phyloP scores from a whole-genome alignment of 2,888 invertebrate species.

The Acronicta aceris region DNA sequence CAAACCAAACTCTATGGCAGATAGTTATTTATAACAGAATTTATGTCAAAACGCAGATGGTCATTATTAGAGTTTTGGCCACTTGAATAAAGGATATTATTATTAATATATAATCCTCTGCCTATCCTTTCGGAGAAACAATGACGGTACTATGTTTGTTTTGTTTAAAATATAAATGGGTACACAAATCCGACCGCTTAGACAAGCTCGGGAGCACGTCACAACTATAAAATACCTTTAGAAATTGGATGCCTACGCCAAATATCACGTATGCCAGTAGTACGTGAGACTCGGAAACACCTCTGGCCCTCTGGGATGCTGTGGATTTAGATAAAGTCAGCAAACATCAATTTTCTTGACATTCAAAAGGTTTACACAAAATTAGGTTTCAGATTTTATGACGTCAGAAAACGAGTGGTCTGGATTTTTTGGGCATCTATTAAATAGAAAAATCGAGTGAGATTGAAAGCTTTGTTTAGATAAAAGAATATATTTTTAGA shows the following conservation, averaged over 20 bases:
- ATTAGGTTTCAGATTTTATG: slow-evolving; percentile 37
- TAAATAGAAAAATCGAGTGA: background rate
- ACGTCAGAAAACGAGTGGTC: background rate
- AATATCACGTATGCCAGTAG: slow-evolving; percentile 58
- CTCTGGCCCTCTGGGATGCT: slow-evolving; percentile 50
- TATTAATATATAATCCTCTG: too few species aligned
- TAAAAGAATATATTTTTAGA: background rate
- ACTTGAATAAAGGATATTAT: too few species aligned
- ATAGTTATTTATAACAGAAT: too few species aligned
- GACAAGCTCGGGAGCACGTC: slow-evolving; percentile 47
- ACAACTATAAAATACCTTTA: slow-evolving; percentile 60
- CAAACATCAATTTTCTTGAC: slow-evolving; percentile 56
- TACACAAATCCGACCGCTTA: slow-evolving; percentile 24
- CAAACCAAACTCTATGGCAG: too few species aligned
- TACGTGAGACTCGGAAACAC: slow-evolving; percentile 56
- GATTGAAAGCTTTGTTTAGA: slow-evolving; percentile 8
- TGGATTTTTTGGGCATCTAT: slow-evolving; percentile 4
- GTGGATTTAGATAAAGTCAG: slow-evolving; percentile 58
- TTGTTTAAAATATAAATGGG: slow-evolving; percentile 12
- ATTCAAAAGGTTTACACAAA: slow-evolving; percentile 50
- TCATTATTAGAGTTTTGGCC: too few species aligned
- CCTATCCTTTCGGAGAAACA: too few species aligned
- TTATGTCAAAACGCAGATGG: too few species aligned
- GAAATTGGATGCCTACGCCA: slow-evolving; percentile 60
- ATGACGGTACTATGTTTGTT: too few species aligned